These are phyloP conservation scores for Geodia barretti DNA, from an alignment of 37 sponge, comb jelly and placozoan genomes.

Conservation along the genomic window DNA sequence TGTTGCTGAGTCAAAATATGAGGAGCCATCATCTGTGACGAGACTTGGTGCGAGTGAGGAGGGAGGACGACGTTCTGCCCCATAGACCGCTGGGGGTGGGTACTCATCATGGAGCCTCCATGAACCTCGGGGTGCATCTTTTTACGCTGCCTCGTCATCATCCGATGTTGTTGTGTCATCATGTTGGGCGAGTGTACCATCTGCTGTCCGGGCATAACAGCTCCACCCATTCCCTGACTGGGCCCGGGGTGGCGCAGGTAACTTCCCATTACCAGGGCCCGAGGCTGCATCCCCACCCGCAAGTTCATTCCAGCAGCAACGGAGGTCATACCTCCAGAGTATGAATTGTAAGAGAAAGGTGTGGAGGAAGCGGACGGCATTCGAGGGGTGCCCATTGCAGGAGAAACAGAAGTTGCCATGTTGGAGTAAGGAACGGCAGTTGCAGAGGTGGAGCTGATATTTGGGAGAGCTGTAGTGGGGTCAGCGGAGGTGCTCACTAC, in stretches of 20 bases:
- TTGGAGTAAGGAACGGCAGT: too few species aligned
- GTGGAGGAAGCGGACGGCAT: not conserved
- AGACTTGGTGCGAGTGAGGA: too few species aligned
- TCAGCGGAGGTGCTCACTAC: slow-evolving; percentile 64
- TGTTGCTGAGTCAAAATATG: too few species aligned
- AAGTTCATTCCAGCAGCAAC: not conserved
- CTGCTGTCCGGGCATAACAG: not conserved
- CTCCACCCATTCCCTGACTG: not conserved
- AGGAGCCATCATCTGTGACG: too few species aligned
- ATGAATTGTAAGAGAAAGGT: not conserved
- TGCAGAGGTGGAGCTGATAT: slow-evolving; percentile 41
- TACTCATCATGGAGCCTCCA: not conserved
- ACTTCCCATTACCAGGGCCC: not conserved
- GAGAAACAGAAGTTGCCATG: not conserved
- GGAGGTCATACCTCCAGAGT: not conserved
- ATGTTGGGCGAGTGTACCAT: too few species aligned
- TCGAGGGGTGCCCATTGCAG: not conserved
- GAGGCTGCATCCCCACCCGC: not conserved
- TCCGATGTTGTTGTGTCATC: too few species aligned
- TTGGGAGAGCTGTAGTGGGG: slow-evolving; percentile 62
- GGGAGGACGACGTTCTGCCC: too few species aligned
- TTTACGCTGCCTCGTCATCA: not conserved
- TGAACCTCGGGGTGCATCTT: slow-evolving; percentile 2
- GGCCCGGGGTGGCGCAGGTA: not conserved
- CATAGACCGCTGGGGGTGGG: not conserved